Percentiles rank a stretch among this genome's conserved stretches.
phyloP scores from a whole-genome alignment of 92 coral and sea anemone genomes.

The Zoanthus sansibaricus region DNA sequence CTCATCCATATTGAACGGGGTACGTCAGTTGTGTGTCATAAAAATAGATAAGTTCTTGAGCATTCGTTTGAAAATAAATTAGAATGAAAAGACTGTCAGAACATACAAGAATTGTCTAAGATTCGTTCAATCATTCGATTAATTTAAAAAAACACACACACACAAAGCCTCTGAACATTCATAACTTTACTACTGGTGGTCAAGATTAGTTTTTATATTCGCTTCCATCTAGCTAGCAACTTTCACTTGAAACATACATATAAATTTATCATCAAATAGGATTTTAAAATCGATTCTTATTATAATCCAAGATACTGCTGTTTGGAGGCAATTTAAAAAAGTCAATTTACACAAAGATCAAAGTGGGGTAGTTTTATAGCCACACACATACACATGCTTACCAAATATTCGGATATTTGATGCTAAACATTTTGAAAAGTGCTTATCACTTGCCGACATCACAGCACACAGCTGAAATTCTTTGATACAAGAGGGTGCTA shows the following conservation, averaged over 20 bases:
- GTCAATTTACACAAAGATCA: background rate
- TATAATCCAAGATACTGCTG: background rate
- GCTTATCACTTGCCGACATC: constrained; percentile 3
- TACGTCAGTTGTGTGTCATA: no score
- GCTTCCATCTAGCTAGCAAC: background rate
- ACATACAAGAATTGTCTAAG: no score
- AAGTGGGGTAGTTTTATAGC: background rate
- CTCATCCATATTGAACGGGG: no score
- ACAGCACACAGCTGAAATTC: background rate
- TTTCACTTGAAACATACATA: background rate
- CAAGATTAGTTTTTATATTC: background rate
- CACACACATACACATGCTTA: background rate
- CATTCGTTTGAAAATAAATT: no score
- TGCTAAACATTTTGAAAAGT: background rate
- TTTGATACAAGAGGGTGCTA: constrained; percentile 15
- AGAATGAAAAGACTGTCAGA: no score
- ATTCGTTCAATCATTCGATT: no score
- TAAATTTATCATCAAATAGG: background rate
- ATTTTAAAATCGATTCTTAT: background rate
- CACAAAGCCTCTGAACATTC: background rate
- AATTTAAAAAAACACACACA: background rate
- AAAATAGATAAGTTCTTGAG: no score
- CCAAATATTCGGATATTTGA: background rate
- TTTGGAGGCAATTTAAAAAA: background rate
- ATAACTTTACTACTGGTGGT: background rate